Evolutionary conservation across 2,888 invertebrate species (phyloP).

Genomic region (Pemphredon lugubris): DNA sequence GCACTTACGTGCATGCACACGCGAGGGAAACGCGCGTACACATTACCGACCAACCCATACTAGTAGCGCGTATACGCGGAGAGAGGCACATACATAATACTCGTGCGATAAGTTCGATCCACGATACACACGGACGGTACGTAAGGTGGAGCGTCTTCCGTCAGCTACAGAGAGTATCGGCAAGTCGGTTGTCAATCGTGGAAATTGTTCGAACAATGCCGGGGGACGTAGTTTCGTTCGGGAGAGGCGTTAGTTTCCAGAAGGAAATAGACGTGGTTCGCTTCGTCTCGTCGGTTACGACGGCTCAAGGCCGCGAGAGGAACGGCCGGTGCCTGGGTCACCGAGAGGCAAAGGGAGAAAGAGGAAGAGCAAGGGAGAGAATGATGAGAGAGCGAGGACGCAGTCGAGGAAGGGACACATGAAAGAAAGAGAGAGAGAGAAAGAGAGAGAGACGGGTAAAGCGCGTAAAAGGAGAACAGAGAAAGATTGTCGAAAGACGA

Average conservation of each 20-base stretch:
- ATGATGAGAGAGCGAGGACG: slow-evolving; percentile 18
- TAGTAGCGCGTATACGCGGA: too few relatives aligned
- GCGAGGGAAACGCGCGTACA: not conserved
- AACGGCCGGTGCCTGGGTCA: slow-evolving; percentile 75
- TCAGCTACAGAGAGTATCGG: slow-evolving; percentile 11
- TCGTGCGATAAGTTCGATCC: slow-evolving; percentile 51
- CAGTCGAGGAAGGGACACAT: slow-evolving; percentile 35
- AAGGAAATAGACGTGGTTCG: slow-evolving; percentile 51
- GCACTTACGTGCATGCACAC: slow-evolving; percentile 12
- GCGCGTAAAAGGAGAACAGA: slow-evolving; percentile 3
- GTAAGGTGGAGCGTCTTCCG: slow-evolving; percentile 22
- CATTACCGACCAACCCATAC: too few relatives aligned
- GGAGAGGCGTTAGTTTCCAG: slow-evolving; percentile 28
- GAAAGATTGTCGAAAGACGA: slow-evolving; percentile 22
- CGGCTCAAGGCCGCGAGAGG: slow-evolving; percentile 77
- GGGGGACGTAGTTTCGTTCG: slow-evolving; percentile 1
- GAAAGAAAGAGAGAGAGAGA: slow-evolving; percentile 44
- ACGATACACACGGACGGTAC: slow-evolving; percentile 31
- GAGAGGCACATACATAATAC: not conserved
- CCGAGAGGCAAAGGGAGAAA: slow-evolving; percentile 53
- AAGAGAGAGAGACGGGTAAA: slow-evolving; percentile 32
- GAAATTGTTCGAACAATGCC: slow-evolving; percentile 8
- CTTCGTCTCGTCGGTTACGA: slow-evolving; percentile 57
- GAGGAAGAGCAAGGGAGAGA: slow-evolving; percentile 19
- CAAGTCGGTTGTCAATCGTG: slow-evolving; percentile 14